Evolutionary conservation across 2,797 vertebrate species (phyloP).

Genomic region (Syndactyla subalaris): DNA sequence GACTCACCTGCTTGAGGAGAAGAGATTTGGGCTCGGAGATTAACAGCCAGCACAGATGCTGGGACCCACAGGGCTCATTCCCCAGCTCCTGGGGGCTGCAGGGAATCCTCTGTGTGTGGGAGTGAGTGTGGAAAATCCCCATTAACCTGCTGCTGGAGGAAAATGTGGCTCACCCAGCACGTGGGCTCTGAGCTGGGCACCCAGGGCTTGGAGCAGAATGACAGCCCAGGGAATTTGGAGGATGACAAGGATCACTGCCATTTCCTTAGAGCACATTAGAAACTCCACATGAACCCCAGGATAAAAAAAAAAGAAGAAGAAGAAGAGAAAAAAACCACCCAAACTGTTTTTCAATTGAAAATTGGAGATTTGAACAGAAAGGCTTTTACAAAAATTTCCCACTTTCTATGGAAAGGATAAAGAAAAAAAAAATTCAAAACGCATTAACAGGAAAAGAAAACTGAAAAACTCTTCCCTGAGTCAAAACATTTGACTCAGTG

Average conservation of each 20-base stretch:
- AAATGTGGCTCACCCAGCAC: not conserved
- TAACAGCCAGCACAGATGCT: fast-evolving
- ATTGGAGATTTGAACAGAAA: not conserved
- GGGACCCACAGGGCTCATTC: not conserved
- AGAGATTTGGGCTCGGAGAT: not conserved
- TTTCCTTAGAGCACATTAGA: not conserved
- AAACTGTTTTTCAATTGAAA: not conserved
- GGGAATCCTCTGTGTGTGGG: not conserved
- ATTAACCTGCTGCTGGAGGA: not conserved
- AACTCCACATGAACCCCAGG: not conserved
- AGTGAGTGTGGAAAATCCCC: not conserved
- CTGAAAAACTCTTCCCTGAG: not conserved
- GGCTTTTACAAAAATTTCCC: not conserved
- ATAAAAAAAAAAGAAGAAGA: not conserved
- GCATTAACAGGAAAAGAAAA: not conserved
- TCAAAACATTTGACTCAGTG: not conserved
- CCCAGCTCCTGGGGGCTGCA: not conserved
- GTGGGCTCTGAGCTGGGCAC: fast-evolving
- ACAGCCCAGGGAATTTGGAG: not conserved
- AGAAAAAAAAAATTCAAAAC: not conserved
- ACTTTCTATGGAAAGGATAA: not conserved
- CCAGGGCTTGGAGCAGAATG: not conserved
- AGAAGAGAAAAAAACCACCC: not conserved
- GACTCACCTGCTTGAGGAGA: not conserved
- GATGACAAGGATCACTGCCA: not conserved